Evolutionary conservation across 2,888 invertebrate genomes (phyloP).

Genomic region (Nowickia ferox): DNA sequence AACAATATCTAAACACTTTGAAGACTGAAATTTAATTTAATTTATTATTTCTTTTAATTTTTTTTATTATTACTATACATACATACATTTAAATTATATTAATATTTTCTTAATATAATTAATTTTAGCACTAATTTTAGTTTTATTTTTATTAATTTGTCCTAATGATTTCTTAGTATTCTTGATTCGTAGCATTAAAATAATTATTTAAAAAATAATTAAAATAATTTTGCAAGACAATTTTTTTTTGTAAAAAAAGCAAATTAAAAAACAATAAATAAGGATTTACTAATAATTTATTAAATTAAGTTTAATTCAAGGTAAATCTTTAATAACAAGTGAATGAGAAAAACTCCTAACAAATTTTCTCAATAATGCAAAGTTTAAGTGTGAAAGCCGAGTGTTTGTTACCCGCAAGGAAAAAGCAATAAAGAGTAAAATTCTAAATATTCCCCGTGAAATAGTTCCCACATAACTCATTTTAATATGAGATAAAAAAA

Average conservation of each 20-base stretch:
- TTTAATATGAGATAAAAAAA: too few relatives aligned
- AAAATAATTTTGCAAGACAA: background rate
- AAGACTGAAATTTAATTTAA: constrained; percentile 72
- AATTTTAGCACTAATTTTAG: constrained; percentile 11
- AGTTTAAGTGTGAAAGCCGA: too few relatives aligned
- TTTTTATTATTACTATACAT: constrained; percentile 20
- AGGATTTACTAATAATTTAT: constrained; percentile 25
- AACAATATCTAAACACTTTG: constrained; percentile 70
- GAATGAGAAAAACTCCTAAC: too few relatives aligned
- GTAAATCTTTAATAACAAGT: too few relatives aligned
- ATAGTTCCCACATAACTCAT: too few relatives aligned
- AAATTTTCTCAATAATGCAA: too few relatives aligned
- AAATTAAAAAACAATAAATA: background rate
- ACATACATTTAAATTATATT: constrained; percentile 26
- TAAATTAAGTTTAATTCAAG: constrained; percentile 9
- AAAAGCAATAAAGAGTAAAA: too few relatives aligned
- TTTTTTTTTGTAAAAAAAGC: background rate
- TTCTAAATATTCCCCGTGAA: too few relatives aligned
- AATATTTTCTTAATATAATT: constrained; percentile 40
- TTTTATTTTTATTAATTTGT: constrained; percentile 14
- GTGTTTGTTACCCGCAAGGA: too few relatives aligned
- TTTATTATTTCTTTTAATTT: constrained; percentile 63
- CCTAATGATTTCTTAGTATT: constrained; percentile 49
- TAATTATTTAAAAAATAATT: background rate
- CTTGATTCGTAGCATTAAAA: constrained; percentile 18